These are phyloP conservation scores for Petroica traversi DNA, from an alignment of 2,113 vertebrate species.

Conservation along the genomic window DNA sequence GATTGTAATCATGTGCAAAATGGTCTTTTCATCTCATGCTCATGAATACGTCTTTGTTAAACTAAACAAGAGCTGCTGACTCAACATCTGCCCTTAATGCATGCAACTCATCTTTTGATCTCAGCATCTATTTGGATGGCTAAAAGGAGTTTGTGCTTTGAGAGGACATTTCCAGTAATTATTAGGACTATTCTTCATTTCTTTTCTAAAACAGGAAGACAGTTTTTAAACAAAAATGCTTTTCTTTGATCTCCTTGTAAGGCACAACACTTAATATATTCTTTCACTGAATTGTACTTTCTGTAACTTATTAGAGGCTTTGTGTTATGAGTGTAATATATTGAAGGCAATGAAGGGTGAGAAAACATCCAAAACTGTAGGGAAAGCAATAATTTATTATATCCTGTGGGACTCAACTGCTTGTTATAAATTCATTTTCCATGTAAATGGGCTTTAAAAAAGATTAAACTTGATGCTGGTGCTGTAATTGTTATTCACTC, in stretches of 20 bases:
- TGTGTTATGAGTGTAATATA: background rate
- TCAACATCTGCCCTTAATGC: background rate
- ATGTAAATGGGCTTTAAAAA: slow-evolving; percentile 53
- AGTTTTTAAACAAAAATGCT: background rate
- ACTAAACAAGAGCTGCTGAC: background rate
- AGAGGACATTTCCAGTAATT: slow-evolving; percentile 1
- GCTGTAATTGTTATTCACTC: slow-evolving; percentile 49
- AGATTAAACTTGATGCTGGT: background rate
- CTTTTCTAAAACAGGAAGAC: background rate
- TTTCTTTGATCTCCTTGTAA: background rate
- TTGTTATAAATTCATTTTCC: slow-evolving; percentile 61
- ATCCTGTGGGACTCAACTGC: slow-evolving; percentile 13
- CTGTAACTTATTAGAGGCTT: slow-evolving; percentile 7
- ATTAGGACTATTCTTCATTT: background rate
- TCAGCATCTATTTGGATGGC: background rate
- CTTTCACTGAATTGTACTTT: background rate
- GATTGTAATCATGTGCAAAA: slow-evolving; percentile 10
- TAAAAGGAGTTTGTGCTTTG: slow-evolving; percentile 5
- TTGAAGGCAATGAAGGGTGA: slow-evolving; percentile 23
- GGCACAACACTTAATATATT: background rate
- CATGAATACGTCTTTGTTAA: slow-evolving; percentile 18
- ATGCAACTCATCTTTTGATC: slow-evolving; percentile 57
- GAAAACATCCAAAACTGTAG: slow-evolving; percentile 8
- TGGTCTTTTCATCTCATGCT: slow-evolving; percentile 19
- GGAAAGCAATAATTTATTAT: slow-evolving; percentile 29